A percentile compares a stretch with the other conserved stretches of the same genome.
Evolutionary conservation across 92 coral and sea anemone genomes (phyloP).

Genomic region (Paragorgia papillata): DNA sequence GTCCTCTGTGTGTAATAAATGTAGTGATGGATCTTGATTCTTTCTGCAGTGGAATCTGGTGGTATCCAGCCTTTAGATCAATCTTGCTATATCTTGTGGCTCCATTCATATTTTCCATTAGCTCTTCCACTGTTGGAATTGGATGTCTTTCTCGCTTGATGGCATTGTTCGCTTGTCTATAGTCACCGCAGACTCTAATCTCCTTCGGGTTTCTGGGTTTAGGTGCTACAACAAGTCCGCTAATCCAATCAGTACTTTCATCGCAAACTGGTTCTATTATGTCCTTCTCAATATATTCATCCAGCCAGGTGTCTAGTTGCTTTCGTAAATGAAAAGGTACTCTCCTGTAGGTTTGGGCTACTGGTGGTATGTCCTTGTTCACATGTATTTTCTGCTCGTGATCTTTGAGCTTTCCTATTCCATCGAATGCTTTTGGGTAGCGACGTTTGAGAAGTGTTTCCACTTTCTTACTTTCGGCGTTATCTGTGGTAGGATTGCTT

Average conservation of each 20-base stretch:
- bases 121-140: conserved; percentile 47
- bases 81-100: conserved; percentile 39
- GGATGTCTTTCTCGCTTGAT: conserved; percentile 37
- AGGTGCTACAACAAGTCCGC: conserved; percentile 53
- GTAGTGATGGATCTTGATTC: conserved; percentile 31
- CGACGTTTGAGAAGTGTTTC: no score
- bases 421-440: no score
- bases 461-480: no score
- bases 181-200: conserved; percentile 51
- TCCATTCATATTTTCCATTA: conserved; percentile 25
- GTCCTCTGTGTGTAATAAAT: conserved; percentile 23
- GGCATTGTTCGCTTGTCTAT: conserved; percentile 34
- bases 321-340: no score
- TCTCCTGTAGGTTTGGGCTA: no score
- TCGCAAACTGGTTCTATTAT: conserved; percentile 44
- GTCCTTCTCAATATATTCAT: conserved; percentile 34
- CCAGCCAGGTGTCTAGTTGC: no score
- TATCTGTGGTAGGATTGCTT: no score
- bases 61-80: conserved; percentile 49
- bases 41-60: conserved; percentile 37
- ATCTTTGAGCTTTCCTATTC: no score
- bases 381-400: no score
- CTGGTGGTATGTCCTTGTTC: no score
- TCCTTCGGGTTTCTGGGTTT: conserved; percentile 43
- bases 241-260: conserved; percentile 53